phyloP scores from a whole-genome alignment of 2,888 invertebrate species.

The Cephonodes hylas region DNA sequence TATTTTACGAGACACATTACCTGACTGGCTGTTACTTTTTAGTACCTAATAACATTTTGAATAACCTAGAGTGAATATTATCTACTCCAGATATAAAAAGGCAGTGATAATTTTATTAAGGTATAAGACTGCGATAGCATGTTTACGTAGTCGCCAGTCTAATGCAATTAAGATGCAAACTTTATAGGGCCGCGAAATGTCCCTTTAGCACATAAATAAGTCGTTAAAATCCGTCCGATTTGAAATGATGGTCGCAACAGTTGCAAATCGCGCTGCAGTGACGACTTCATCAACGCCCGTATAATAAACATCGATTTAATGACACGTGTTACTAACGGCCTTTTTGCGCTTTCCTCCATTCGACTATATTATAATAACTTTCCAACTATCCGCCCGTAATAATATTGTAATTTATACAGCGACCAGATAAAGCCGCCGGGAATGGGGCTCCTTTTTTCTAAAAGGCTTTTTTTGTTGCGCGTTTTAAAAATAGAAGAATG shows the following conservation, averaged over 20 bases:
- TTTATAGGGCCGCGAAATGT: too few species aligned
- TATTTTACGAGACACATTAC: too few species aligned
- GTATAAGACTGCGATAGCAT: too few species aligned
- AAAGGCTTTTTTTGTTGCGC: background rate
- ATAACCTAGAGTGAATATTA: too few species aligned
- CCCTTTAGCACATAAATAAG: background rate
- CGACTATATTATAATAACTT: conserved; percentile 5
- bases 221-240: background rate
- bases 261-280: conserved; percentile 31
- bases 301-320: conserved; percentile 48
- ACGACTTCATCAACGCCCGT: conserved; percentile 49
- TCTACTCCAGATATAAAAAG: too few species aligned
- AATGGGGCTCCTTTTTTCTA: background rate
- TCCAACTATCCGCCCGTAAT: background rate
- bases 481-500: conserved; percentile 3
- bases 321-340: conserved; percentile 42
- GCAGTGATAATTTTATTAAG: too few species aligned
- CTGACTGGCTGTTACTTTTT: too few species aligned
- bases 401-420: conserved; percentile 1
- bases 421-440: background rate
- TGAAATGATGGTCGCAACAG: conserved; percentile 16
- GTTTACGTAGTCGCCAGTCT: too few species aligned
- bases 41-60: too few species aligned
- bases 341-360: conserved; percentile 26
- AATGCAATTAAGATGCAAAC: too few species aligned